Percentiles rank a stretch among this genome's conserved stretches.
These are phyloP conservation scores for Ceratothoa steindachneri DNA, from an alignment of 2,888 invertebrate species.

Conservation along the genomic window DNA sequence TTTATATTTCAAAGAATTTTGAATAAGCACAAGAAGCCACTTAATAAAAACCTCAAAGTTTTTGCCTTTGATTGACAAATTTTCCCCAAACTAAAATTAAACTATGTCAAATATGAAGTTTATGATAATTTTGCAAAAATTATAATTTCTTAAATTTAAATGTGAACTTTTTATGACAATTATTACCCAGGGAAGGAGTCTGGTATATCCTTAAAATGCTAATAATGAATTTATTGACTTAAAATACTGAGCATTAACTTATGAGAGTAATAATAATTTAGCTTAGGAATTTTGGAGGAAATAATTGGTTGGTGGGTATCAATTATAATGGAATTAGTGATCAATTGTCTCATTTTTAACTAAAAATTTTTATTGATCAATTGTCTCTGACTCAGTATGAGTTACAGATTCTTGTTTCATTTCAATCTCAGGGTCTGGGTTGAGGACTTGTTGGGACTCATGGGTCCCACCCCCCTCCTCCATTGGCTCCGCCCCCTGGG, in stretches of 20 bases:
- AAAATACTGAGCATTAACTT: not conserved
- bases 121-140: too few species aligned
- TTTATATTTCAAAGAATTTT: not conserved
- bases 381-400: slow-evolving; percentile 6
- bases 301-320: too few species aligned
- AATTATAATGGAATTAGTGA: too few species aligned
- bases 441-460: not conserved
- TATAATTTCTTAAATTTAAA: not conserved
- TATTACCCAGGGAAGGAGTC: not conserved
- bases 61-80: too few species aligned
- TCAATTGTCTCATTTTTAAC: too few species aligned
- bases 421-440: not conserved
- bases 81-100: too few species aligned
- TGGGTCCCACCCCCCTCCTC: slow-evolving; percentile 33
- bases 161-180: not conserved
- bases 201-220: not conserved
- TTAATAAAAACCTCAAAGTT: too few species aligned
- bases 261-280: not conserved
- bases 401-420: slow-evolving; percentile 1
- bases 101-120: too few species aligned
- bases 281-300: too few species aligned
- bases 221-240: not conserved
- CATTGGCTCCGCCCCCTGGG: slow-evolving; percentile 40
- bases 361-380: not conserved
- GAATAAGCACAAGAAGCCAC: not conserved